Percentiles rank a stretch among this genome's conserved stretches.
These are phyloP conservation scores for Cryptomyrus ogoouensis DNA, from an alignment of 2,113 vertebrate species.

Conservation along the genomic window DNA sequence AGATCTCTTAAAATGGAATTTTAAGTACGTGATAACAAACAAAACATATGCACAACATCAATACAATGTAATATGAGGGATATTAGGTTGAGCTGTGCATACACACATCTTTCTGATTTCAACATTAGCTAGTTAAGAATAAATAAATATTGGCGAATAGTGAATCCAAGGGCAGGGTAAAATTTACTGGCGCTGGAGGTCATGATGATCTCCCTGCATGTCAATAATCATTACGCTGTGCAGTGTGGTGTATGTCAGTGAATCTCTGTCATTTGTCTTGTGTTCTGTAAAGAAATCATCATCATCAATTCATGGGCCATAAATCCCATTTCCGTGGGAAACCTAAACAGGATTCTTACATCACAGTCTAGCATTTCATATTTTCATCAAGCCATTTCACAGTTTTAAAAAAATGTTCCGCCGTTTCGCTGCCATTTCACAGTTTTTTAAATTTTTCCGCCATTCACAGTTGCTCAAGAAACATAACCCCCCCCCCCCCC, in stretches of 20 bases:
- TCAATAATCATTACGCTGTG: background rate
- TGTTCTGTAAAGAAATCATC: background rate
- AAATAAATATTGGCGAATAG: background rate
- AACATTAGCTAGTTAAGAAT: background rate
- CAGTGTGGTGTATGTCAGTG: background rate
- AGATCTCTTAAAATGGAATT: background rate
- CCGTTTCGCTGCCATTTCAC: background rate
- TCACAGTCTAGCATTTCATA: background rate
- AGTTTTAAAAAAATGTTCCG: background rate
- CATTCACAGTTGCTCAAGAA: background rate
- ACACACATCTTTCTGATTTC: background rate
- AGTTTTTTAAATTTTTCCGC: background rate
- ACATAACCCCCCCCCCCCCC: background rate
- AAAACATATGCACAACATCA: background rate
- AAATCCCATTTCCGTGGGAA: background rate
- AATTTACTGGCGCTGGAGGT: background rate
- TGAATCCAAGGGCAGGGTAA: background rate
- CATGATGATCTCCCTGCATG: background rate
- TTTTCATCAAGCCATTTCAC: background rate
- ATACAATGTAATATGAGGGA: background rate
- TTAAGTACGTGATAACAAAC: background rate
- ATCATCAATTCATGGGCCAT: background rate
- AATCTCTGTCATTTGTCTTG: background rate
- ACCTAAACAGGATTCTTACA: background rate
- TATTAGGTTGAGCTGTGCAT: background rate